phyloP scores from a whole-genome alignment of 2,888 invertebrate genomes.

The Trichopoda pennipes region DNA sequence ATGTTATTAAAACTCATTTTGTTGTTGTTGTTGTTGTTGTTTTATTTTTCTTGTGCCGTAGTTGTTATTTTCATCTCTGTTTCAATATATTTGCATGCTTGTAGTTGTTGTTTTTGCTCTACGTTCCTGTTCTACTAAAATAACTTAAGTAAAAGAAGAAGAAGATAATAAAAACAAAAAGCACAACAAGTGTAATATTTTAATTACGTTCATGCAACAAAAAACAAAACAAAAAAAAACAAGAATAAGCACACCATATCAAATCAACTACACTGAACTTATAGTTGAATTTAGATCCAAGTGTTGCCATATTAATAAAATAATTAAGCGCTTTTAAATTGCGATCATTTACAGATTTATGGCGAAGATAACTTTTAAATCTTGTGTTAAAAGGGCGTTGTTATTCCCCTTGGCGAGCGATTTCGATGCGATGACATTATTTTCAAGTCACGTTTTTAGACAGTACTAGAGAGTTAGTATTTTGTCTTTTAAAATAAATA shows the following conservation, averaged over 20 bases:
- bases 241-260: slow-evolving; percentile 51
- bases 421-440: too few species aligned
- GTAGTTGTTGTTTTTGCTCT: slow-evolving; percentile 43
- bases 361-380: too few species aligned
- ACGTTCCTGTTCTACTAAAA: slow-evolving; percentile 66
- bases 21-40: slow-evolving; percentile 43
- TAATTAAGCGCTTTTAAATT: too few species aligned
- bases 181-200: slow-evolving; percentile 78
- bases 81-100: slow-evolving; percentile 54
- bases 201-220: slow-evolving; percentile 73
- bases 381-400: too few species aligned
- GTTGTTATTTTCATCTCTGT: slow-evolving; percentile 40
- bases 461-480: too few species aligned
- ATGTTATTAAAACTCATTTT: slow-evolving; percentile 14
- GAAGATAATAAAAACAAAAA: slow-evolving; percentile 43
- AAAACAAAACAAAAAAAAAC: slow-evolving; percentile 46
- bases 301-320: slow-evolving; percentile 71
- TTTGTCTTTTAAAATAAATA: too few species aligned
- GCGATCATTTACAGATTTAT: too few species aligned
- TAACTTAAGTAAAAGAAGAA: slow-evolving; percentile 67
- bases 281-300: slow-evolving; percentile 46
- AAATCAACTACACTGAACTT: slow-evolving; percentile 57
- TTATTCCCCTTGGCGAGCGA: too few species aligned
- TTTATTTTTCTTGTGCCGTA: slow-evolving; percentile 44
- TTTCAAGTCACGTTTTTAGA: too few species aligned